Evolutionary conservation across 1,140 invertebrate genomes (phyloP).

Genomic region (Hydropsyche tenuis): DNA sequence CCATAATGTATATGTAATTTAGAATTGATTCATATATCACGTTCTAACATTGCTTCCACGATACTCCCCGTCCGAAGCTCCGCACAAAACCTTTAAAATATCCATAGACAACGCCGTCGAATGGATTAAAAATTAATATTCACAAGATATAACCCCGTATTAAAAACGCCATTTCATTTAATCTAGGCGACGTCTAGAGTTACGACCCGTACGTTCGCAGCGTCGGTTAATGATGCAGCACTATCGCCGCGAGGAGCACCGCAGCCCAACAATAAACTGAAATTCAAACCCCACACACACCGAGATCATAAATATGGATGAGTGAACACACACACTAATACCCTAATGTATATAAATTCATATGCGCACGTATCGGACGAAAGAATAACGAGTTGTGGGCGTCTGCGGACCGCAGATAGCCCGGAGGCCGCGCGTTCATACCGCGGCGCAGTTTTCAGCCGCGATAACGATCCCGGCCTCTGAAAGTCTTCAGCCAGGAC

Average conservation of each 20-base stretch:
- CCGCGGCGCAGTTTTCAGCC: constrained; percentile 44
- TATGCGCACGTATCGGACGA: not conserved
- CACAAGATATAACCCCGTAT: not conserved
- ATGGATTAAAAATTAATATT: not conserved
- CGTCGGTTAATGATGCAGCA: not conserved
- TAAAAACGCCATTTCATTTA: constrained; percentile 14
- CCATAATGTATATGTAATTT: too few species aligned
- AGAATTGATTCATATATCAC: too few species aligned
- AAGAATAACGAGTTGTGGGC: constrained; percentile 24
- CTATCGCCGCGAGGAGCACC: constrained; percentile 14
- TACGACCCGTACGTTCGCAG: constrained; percentile 4
- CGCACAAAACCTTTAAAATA: too few species aligned
- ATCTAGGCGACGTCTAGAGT: not conserved
- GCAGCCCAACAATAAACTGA: constrained; percentile 13
- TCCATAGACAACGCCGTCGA: too few species aligned
- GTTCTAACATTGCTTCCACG: too few species aligned
- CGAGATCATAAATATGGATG: not conserved
- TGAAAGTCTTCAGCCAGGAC: constrained; percentile 15
- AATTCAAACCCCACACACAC: constrained; percentile 7
- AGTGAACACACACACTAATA: not conserved
- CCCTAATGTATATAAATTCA: not conserved
- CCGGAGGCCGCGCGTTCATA: constrained; percentile 39
- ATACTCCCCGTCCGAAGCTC: too few species aligned
- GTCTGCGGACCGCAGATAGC: constrained; percentile 38
- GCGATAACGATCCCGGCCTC: constrained; percentile 43